Evolutionary conservation across 2,797 vertebrate genomes (phyloP).

Genomic region (Helostoma temminkii): DNA sequence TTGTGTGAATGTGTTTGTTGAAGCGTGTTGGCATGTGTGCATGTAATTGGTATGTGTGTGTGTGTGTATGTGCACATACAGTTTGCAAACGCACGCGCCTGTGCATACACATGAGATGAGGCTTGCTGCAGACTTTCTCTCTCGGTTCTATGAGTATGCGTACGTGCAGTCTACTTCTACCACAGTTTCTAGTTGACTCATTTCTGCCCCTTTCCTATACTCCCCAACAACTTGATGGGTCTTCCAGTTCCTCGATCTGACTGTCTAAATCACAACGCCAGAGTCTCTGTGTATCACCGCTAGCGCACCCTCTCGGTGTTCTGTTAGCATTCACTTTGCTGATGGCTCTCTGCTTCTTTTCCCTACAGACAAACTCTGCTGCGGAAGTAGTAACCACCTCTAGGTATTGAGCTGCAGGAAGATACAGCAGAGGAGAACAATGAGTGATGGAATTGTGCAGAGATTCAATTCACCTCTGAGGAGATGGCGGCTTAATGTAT

Average conservation of each 20-base stretch:
- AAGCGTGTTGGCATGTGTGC: slow-evolving; percentile 6
- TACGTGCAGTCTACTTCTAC: slow-evolving; percentile 30
- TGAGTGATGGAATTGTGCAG: slow-evolving; percentile 71
- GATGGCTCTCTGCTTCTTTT: slow-evolving; percentile 43
- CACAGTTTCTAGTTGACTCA: slow-evolving; percentile 27
- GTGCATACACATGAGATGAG: neutral
- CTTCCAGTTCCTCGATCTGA: slow-evolving; percentile 43
- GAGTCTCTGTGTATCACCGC: slow-evolving; percentile 23
- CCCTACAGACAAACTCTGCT: slow-evolving; percentile 52
- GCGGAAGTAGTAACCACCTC: slow-evolving; percentile 57
- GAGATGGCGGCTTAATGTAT: slow-evolving; percentile 78
- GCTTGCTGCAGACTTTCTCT: slow-evolving; percentile 10
- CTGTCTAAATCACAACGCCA: slow-evolving; percentile 37
- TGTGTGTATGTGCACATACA: slow-evolving; percentile 1
- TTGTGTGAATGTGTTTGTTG: slow-evolving; percentile 16
- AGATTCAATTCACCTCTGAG: slow-evolving; percentile 79
- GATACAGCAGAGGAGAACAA: slow-evolving; percentile 54
- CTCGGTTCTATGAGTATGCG: slow-evolving; percentile 7
- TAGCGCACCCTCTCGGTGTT: slow-evolving; percentile 38
- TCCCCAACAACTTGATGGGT: slow-evolving; percentile 54
- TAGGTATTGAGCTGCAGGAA: slow-evolving; percentile 65
- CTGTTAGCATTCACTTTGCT: slow-evolving; percentile 51
- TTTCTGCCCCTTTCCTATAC: slow-evolving; percentile 39
- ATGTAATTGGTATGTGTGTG: neutral
- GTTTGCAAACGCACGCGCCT: slow-evolving; percentile 1